These are phyloP conservation scores for Ooceraea biroi DNA, from an alignment of 1,140 invertebrate species.

Conservation along the genomic window DNA sequence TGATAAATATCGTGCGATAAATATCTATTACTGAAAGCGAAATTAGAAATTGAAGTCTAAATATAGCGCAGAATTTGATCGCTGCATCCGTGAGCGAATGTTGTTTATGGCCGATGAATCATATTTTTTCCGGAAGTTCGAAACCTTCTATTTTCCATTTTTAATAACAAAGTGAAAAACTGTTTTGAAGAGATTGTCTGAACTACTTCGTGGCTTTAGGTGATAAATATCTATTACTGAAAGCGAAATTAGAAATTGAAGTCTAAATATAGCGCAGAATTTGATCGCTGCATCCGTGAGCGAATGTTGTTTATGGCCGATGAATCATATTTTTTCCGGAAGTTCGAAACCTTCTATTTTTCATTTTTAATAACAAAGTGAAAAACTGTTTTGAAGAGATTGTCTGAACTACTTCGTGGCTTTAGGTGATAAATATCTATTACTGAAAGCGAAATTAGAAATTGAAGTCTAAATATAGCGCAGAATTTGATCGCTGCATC, in stretches of 20 bases:
- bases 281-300: background rate
- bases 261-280: background rate
- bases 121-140: background rate
- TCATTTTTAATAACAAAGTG: slow-evolving; percentile 7
- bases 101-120: background rate
- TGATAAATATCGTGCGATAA: too few relatives aligned
- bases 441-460: background rate
- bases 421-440: too few relatives aligned
- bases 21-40: too few relatives aligned
- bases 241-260: background rate
- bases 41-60: background rate
- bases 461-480: background rate
- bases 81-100: background rate
- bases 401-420: too few relatives aligned
- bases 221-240: too few relatives aligned
- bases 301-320: background rate
- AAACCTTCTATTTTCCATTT: background rate
- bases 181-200: too few relatives aligned
- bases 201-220: too few relatives aligned
- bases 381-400: too few relatives aligned
- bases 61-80: background rate
- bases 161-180: too few relatives aligned
- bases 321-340: background rate
- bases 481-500: background rate
- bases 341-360: background rate